Evolutionary conservation across 2,888 invertebrate species (phyloP).

Genomic region (Dendrolimus houi): DNA sequence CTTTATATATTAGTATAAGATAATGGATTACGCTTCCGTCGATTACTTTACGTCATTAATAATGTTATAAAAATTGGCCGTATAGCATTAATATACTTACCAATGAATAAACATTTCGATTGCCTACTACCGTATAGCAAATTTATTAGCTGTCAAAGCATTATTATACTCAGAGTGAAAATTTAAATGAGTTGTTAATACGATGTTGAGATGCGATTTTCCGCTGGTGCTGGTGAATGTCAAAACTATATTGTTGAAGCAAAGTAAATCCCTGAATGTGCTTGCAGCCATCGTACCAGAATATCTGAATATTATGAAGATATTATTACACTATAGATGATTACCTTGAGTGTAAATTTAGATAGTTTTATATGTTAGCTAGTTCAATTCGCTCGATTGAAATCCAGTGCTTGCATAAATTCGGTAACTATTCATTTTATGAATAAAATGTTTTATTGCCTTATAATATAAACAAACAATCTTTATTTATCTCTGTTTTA

Average conservation of each 20-base stretch:
- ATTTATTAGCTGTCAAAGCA: background rate
- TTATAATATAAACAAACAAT: background rate
- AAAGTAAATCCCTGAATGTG: conserved; percentile 36
- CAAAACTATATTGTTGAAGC: conserved; percentile 10
- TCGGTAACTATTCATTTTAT: conserved; percentile 6
- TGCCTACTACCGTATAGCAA: no score
- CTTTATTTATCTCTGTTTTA: background rate
- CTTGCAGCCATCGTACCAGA: conserved; percentile 37
- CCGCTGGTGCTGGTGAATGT: conserved; percentile 2
- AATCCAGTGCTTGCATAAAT: conserved; percentile 25
- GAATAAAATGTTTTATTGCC: conserved; percentile 3
- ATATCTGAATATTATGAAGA: conserved; percentile 54
- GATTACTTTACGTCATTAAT: no score
- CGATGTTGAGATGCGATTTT: background rate
- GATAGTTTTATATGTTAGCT: conserved; percentile 41
- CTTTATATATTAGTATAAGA: no score
- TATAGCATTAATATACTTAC: no score
- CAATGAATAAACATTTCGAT: no score
- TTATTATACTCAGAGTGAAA: background rate
- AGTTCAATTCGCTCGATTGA: conserved; percentile 30
- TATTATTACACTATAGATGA: conserved; percentile 52
- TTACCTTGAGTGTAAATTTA: conserved; percentile 60
- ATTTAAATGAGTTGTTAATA: background rate
- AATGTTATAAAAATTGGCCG: no score
- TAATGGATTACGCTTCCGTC: no score